Base-by-base conservation (phyloP, 1,140 invertebrate species). In the Bombus waltoni region DNA sequence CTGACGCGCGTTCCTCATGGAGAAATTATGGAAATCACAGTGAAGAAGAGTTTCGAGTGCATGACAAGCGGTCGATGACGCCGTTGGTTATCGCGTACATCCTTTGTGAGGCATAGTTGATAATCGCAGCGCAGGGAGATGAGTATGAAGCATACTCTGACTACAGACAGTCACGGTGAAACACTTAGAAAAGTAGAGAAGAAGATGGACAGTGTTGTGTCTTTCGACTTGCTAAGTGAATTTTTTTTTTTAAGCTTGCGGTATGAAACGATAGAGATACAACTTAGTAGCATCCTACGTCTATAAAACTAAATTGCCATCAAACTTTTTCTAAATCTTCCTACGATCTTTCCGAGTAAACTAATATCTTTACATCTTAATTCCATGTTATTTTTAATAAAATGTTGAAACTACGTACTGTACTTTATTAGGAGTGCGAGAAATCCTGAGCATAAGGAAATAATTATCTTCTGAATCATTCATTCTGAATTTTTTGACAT, bases 41-140 rank as follows among this genome's bases (percentile, higher is more conserved):
- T 82, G 78, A 73, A 78, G 75, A 76, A 79, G 76, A 83, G 82
- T 90, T 88, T 74, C 77, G 76, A 85, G 83, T 32, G 74, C 82
- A 87, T 76, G 88, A 89, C 90, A 88, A 89, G 90, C 90, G 92
- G 92, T 93, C 92, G 92, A 92, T 87, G 92, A 93, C 92, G 91
- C 81, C 74, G 81, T 1, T 78, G 87, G 76, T 90, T 92, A 93
- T 93, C 92, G 83, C 79, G 76, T 70, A 81, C 91, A 89, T 92
- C 92, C 92, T 92, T 88, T 87, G 88, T 84, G 57, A 76, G 87
- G 74, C 83, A 62, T 68, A 70, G 78, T 76, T 85, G 89, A 93
- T 90, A 88, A 88, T 78, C 68, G 65, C 68, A 53, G 4, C 44
- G 18, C 44, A 18, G 66, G 40, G 81, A 86, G 59, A 28, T 42